Evolutionary conservation across 2,888 invertebrate species (phyloP).

Genomic region (Arenicola marina): DNA sequence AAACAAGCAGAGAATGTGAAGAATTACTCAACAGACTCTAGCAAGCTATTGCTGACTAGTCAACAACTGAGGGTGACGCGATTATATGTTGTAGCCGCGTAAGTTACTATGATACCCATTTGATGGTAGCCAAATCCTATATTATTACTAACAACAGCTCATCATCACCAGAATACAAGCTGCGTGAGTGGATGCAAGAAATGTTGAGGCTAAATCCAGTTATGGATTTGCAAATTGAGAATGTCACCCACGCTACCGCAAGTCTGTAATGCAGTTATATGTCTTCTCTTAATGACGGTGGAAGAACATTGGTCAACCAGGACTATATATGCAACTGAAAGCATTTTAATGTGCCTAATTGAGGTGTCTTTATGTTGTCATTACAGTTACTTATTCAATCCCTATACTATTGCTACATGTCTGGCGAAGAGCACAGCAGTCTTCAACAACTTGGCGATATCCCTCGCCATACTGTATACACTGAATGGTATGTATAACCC

Average conservation of each 20-base stretch:
- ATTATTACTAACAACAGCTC: too few relatives aligned
- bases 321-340: too few relatives aligned
- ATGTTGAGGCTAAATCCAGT: too few relatives aligned
- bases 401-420: conserved; percentile 84
- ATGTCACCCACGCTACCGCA: too few relatives aligned
- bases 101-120: too few relatives aligned
- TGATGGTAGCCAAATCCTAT: too few relatives aligned
- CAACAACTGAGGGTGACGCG: conserved; percentile 12
- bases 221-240: too few relatives aligned
- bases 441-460: conserved; percentile 82
- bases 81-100: conserved; percentile 27
- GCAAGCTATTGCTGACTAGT: conserved; percentile 20
- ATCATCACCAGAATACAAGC: too few relatives aligned
- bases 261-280: too few relatives aligned
- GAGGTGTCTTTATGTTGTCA: neutral
- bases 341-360: neutral
- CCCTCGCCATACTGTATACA: conserved; percentile 74
- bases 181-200: too few relatives aligned
- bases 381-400: conserved; percentile 58
- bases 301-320: too few relatives aligned
- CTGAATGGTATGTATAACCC: conserved; percentile 65
- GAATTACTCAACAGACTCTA: conserved; percentile 17
- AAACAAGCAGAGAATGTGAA: conserved; percentile 20
- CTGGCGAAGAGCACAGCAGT: conserved; percentile 88
- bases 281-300: too few relatives aligned